A percentile compares a stretch with the other conserved stretches of the same genome.
These are phyloP conservation scores for Actinostola sp. DNA, from an alignment of 92 coral and sea anemone species.

Conservation along the genomic window DNA sequence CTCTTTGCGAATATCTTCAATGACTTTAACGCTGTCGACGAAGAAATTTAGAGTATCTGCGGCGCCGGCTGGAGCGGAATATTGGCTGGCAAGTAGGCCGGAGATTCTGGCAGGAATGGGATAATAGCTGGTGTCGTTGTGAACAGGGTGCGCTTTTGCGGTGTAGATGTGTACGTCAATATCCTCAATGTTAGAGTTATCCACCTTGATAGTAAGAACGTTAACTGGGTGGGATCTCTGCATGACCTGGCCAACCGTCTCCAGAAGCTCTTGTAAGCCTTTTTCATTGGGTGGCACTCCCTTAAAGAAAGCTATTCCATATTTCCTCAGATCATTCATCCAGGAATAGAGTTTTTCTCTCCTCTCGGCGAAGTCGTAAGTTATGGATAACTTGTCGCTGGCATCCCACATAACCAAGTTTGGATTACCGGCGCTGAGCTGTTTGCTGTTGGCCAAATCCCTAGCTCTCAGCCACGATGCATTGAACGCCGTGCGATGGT, in stretches of 20 bases:
- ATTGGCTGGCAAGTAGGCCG: conserved; percentile 8
- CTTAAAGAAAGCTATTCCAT: conserved; percentile 36
- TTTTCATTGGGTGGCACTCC: conserved; percentile 38
- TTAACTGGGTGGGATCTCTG: conserved; percentile 34
- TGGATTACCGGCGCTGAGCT: too few species aligned
- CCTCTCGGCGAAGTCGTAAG: too few species aligned
- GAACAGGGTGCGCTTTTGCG: conserved; percentile 15
- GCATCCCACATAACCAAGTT: too few species aligned
- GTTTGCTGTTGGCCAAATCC: too few species aligned
- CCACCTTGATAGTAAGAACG: neutral
- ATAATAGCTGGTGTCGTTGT: conserved; percentile 34
- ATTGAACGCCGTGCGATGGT: too few species aligned
- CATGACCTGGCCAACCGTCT: conserved; percentile 19
- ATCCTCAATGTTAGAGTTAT: neutral
- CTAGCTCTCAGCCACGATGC: too few species aligned
- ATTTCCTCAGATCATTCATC: too few species aligned
- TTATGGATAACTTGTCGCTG: too few species aligned
- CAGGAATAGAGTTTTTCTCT: too few species aligned
- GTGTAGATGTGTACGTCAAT: conserved; percentile 13
- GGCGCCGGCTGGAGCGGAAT: conserved; percentile 15
- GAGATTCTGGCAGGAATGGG: conserved; percentile 9
- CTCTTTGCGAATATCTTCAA: conserved; percentile 35
- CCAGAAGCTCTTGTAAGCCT: conserved; percentile 19
- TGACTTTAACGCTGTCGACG: conserved; percentile 33
- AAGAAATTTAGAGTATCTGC: conserved; percentile 23